Evolutionary conservation across 1,140 invertebrate species (phyloP).

Genomic region (Lepidostoma basale): DNA sequence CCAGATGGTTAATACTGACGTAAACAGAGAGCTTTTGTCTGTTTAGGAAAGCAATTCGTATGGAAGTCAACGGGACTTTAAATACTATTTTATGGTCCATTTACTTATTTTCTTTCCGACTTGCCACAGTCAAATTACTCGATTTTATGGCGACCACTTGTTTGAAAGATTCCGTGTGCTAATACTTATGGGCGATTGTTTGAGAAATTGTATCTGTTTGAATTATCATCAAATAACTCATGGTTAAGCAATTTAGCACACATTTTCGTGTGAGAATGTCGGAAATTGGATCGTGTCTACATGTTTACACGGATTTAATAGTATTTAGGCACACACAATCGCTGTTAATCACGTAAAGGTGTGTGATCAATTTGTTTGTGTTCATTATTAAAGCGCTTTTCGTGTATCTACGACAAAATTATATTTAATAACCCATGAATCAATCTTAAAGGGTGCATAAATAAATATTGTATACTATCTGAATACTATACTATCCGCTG

Average conservation of each 20-base stretch:
- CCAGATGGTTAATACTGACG: neutral
- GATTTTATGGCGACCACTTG: constrained; percentile 23
- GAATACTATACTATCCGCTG: no score
- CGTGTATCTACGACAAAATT: no score
- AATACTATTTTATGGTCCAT: constrained; percentile 18
- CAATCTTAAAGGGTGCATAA: no score
- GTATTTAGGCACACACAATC: no score
- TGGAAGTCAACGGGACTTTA: constrained; percentile 19
- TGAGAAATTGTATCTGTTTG: no score
- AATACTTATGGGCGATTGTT: neutral
- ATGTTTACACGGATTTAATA: constrained; percentile 1
- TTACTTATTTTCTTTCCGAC: constrained; percentile 12
- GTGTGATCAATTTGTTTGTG: no score
- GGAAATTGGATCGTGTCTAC: no score
- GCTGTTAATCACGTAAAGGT: no score
- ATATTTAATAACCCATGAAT: no score
- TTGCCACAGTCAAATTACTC: neutral
- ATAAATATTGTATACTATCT: no score
- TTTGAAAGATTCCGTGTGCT: neutral
- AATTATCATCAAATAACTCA: neutral
- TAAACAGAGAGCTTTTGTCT: constrained; percentile 22
- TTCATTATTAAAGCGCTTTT: no score
- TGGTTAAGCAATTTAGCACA: neutral
- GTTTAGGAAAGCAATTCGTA: constrained; percentile 7
- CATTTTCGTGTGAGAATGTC: neutral